Evolutionary conservation across 2,888 invertebrate genomes (phyloP), one percentile per base, ranked within the genome.

Genomic region (Hirtodrosophila cameraria): DNA sequence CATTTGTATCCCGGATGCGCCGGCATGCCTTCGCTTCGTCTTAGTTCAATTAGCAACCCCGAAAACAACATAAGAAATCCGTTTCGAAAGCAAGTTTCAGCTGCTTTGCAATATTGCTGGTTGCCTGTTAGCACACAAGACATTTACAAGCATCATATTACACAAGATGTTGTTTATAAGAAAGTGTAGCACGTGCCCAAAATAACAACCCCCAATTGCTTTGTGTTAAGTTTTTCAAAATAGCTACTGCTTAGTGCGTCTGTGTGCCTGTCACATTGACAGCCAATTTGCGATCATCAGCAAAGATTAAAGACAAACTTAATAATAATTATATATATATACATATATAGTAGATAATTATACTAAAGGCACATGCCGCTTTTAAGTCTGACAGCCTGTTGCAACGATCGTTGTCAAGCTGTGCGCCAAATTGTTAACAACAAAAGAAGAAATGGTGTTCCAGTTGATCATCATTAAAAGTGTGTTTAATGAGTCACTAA

Each of bases 231-330:
- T 11, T 16, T 13, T n/a, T 3, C 2, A 11, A 39, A 1, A 18
- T 3, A 6, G 11, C 39, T 12, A 11, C 20, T 57, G 43, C 33
- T 39, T n/a, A 30, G 8, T 2, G 25, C 5, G 49, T 13, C 85
- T 79, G 85, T 35, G 31, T 18, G 45, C 78, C 82, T 65, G 63
- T 13, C 33, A 23, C 48, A 41, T 66, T 82, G 85, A 81, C 84
- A 78, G 81, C 50, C 60, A 80, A 66, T 73, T 64, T 76, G 77
- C 59, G 78, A 83, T 83, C 78, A 78, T 78, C 63, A 73, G 74
- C 42, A 48, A 23, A 50, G 50, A 57, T 55, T 42, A 31, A 11
- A 23, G 8, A 15, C 9, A 23, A 16, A 3, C 31, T 33, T 9
- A 45, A 48, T 35, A 9, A 23, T 13, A 23, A 2, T 31, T 30